Base-by-base conservation (phyloP, 2,888 invertebrate genomes). In the Agonopterix heracliana region DNA sequence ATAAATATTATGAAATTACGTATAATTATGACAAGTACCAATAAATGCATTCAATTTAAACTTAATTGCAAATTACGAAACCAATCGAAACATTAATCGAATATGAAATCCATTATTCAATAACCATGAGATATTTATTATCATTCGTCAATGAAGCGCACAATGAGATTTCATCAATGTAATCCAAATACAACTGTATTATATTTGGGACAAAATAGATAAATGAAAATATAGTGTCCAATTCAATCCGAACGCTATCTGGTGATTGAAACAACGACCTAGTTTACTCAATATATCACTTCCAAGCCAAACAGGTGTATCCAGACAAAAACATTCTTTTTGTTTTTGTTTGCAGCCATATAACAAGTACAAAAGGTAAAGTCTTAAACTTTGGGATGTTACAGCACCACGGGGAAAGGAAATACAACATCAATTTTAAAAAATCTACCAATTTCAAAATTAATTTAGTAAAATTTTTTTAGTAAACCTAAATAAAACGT, bases 231-330 rank as follows among this genome's bases (percentile, higher is more conserved):
- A n/a, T n/a, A 38, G 10, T n/a, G 38, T 34, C 26, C 43, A 44
- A 34, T 26, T 4, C 43, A 59, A 55, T 64, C 54, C 56, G 45
- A 44, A 34, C 10, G 10, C 43, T 58, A 55, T 64, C 54, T 56
- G 45, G 40, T 56, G 53, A 61, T 59, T 63, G 64, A 58, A 63
- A 60, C 50, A n/a, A 38, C n/a, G 66, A 54, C 61, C 66, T 41
- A 68, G 54, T 57, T 66, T 52, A 54, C 42, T 12, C n/a, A 26
- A 26, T 7, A 26, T 26, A 26, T 26, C 26, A 7, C 26, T 26
- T 26, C 7, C 26, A 26, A 26, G 5, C 26, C 5, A 26, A 26
- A 26, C 26, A 26, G 26, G 26, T 26, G 26, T 26, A 26, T 26
- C 26, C 26, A 26, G 26, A 26, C 5, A 26, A 26, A 26, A 26